Base-by-base conservation (phyloP, 2,797 vertebrate genomes). In the Streptopelia turtur region DNA sequence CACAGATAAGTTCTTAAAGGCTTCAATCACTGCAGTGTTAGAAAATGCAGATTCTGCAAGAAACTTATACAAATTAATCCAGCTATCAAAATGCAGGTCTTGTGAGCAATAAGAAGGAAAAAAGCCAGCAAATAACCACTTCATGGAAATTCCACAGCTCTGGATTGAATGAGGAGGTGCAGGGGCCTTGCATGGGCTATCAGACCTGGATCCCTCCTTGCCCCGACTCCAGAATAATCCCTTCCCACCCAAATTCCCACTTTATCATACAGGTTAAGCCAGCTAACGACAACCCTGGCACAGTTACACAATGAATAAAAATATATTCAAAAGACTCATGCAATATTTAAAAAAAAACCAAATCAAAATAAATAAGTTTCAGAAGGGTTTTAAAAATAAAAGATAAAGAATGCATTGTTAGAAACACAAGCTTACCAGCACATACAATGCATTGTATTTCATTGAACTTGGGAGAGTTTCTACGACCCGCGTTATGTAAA, bases 361-460 rank as follows among this genome's bases (percentile, higher is more conserved):
- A 81, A 95, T 28, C 5, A 96, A 93, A 96, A 95, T 18, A 94
- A 96, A 93, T 59, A 91, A 65, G 55, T 94, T 95, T 90, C 82
- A 77, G 82, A 97, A 77, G 95, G 95, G 79, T 91, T 97, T 96
- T 87, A 16, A 80, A 96, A 91, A 81, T 47, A 95, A 96, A 93
- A 90, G 71, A 94, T 91, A 78, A 97, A 95, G 88, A 97, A 97
- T 96, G 97, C 96, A 95, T 96, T 94, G 91, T 97, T 97, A 88
- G 96, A 95, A 98, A 98, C 97, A 98, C 98, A 98, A 98, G 98
- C 97, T 98, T 94, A 97, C 95, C 97, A 65, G 96, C 96, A 98
- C 95, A 97, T 94, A 98, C 98, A 98, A 98, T 98, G 98, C 98
- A 98, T 98, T 97, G 68, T 98, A 84, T 96, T 97, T 97, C 96